Evolutionary conservation across 2,888 invertebrate species (phyloP).

Genomic region (Lutraria lutraria): DNA sequence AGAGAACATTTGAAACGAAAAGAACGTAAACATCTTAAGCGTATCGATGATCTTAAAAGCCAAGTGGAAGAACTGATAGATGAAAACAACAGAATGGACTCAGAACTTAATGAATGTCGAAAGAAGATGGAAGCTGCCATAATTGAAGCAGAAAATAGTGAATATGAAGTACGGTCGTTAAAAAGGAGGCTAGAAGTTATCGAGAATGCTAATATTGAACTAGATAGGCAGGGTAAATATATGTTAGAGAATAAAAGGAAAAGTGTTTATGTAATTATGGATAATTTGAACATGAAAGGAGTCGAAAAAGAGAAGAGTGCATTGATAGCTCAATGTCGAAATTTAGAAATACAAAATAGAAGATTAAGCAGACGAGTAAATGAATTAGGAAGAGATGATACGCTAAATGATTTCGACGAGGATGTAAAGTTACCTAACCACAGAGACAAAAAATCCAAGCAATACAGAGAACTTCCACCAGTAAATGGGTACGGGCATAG

Average conservation of each 20-base stretch:
- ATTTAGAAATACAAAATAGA: constrained; percentile 56
- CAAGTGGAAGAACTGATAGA: constrained; percentile 52
- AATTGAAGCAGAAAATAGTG: constrained; percentile 47
- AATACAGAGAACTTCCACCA: constrained; percentile 42
- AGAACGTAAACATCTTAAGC: constrained; percentile 54
- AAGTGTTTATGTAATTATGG: constrained; percentile 57
- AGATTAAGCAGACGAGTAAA: constrained; percentile 37
- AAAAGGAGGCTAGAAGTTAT: constrained; percentile 59
- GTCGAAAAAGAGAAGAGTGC: constrained; percentile 40
- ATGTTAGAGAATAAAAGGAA: constrained; percentile 41
- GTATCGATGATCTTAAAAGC: constrained; percentile 55
- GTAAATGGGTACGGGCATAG: constrained; percentile 26
- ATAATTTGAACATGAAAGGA: constrained; percentile 48
- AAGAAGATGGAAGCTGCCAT: constrained; percentile 53
- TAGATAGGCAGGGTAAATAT: constrained; percentile 52
- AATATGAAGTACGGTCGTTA: constrained; percentile 44
- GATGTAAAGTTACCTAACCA: not conserved
- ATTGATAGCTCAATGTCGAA: constrained; percentile 40
- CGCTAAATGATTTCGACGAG: constrained; percentile 29
- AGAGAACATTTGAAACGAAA: constrained; percentile 43
- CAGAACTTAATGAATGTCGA: constrained; percentile 45
- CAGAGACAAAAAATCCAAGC: not conserved
- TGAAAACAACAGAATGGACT: constrained; percentile 56
- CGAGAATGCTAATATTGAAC: constrained; percentile 61
- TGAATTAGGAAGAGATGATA: constrained; percentile 35